These are phyloP conservation scores for Oreochromis niloticus DNA, from an alignment of 2,113 vertebrate species.

Conservation along the genomic window DNA sequence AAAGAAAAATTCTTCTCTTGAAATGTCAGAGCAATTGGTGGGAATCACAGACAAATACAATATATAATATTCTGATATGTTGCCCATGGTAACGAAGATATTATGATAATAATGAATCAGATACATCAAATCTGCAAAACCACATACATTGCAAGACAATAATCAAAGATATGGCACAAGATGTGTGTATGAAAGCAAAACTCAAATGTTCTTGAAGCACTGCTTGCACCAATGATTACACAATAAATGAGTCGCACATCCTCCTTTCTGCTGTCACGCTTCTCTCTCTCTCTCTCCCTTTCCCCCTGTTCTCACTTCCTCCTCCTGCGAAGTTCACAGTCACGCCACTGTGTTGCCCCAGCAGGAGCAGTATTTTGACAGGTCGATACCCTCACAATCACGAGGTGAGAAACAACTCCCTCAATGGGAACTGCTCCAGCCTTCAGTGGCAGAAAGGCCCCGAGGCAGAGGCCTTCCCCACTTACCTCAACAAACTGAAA, in stretches of 20 bases:
- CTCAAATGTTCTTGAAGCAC: not conserved
- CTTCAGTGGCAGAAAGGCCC: constrained; percentile 65
- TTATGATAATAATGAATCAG: not conserved
- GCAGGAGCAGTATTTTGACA: constrained; percentile 72
- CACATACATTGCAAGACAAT: not conserved
- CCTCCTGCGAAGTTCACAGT: constrained; percentile 59
- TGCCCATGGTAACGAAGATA: not conserved
- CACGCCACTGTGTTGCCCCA: constrained; percentile 78
- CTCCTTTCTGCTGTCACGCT: not conserved
- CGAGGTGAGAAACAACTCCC: constrained; percentile 74
- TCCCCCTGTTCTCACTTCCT: not conserved
- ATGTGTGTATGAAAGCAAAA: not conserved
- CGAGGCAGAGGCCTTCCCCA: constrained; percentile 62
- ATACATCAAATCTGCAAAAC: not conserved
- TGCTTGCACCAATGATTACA: not conserved
- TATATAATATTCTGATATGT: not conserved
- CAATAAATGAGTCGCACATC: not conserved
- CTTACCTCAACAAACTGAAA: constrained; percentile 66
- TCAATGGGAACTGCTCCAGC: constrained; percentile 77
- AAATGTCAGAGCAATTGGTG: not conserved
- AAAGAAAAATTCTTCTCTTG: not conserved
- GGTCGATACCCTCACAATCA: constrained; percentile 79
- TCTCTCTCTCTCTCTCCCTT: not conserved
- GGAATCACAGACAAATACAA: not conserved
- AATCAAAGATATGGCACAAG: not conserved